Base-by-base conservation (phyloP, 1,140 invertebrate species). In the Drosophila bifasciata region DNA sequence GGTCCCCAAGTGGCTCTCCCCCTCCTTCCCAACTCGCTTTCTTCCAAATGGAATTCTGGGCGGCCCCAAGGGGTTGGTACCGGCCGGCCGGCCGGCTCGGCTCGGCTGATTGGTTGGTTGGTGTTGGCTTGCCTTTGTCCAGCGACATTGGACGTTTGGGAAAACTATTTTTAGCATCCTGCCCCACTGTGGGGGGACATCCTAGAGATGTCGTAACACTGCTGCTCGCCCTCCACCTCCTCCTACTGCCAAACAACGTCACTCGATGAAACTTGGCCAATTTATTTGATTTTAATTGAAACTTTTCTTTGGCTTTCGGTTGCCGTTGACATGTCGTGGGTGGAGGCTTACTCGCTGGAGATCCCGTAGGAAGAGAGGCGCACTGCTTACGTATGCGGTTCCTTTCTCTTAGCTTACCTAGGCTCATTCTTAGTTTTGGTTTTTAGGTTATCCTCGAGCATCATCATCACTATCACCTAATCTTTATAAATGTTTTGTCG, bases 241-340 rank as follows among this genome's bases (percentile, higher is more conserved):
- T n/a, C n/a, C n/a, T n/a, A n/a, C n/a, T n/a, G n/a, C n/a, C 21
- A 46, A 63, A 52, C 41, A 57, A 62, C 62, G 51, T 68, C 63
- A 68, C 32, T 45, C 7, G 39, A 25, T 39, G 41, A 28, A 79
- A 68, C 53, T 72, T 76, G 46, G 36, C 17, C 43, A 43, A 64
- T 73, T 61, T 57, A 53, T 63, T 67, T 67, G 53, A 40, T 44
- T 58, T 62, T 72, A 72, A 80, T 79, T 80, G 57, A 71, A 62
- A 71, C 39, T 46, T 32, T 43, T 41, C 48, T 25, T 17, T 11
- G 32, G 41, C 15, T 39, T 36, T 46, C 23, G 21, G 23, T 25
- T 43, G 3, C 23, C 17, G 17, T 6, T 13, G 25, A 41, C 46
- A 16, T 36, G 36, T 40, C 9, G 28, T 32, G 28, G 23, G 5